Evolutionary conservation across 1,140 invertebrate genomes (phyloP).

Genomic region (Melanaphis sacchari): DNA sequence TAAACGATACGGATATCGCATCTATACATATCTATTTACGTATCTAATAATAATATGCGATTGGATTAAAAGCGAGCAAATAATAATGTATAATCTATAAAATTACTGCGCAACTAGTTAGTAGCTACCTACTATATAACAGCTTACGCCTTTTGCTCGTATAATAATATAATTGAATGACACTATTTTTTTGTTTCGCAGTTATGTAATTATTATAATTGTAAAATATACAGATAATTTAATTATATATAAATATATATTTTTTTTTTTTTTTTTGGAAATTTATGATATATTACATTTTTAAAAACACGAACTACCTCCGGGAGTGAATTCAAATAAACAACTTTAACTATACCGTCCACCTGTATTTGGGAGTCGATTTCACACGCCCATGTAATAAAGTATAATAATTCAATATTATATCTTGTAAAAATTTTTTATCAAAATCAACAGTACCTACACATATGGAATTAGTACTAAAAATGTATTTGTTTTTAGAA

Average conservation of each 20-base stretch:
- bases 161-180: background rate
- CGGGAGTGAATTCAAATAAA: background rate
- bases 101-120: background rate
- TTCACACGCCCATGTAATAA: background rate
- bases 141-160: background rate
- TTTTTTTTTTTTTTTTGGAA: background rate
- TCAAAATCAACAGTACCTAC: background rate
- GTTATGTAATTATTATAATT: background rate
- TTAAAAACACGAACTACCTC: background rate
- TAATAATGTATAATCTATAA: background rate
- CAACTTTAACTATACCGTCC: background rate
- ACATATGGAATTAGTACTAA: background rate
- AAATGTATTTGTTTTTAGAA: background rate
- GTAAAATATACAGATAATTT: no score
- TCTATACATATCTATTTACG: no score
- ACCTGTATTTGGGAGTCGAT: background rate
- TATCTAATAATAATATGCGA: background rate
- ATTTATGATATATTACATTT: background rate
- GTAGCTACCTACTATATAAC: no score
- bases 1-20: no score
- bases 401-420: background rate
- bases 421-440: background rate
- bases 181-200: background rate
- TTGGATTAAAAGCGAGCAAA: background rate
- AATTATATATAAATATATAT: background rate